Evolutionary conservation across 2,888 invertebrate genomes (phyloP).

Genomic region (Torymus aiolomorphi): DNA sequence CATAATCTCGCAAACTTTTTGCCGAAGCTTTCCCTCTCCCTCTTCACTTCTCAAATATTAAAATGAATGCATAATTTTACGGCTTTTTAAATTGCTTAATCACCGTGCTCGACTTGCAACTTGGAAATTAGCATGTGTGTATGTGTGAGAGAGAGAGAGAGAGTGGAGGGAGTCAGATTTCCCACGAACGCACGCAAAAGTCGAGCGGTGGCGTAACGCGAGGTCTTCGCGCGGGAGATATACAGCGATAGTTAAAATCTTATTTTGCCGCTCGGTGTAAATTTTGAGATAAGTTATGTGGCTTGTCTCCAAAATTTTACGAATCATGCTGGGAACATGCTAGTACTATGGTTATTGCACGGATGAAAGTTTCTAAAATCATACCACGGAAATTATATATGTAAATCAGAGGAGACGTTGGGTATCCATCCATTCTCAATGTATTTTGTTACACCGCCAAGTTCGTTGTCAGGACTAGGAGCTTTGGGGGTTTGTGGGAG

Average conservation of each 20-base stretch:
- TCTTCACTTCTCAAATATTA: conserved; percentile 29
- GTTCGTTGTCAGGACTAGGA: no score
- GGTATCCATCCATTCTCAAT: no score
- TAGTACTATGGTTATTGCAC: no score
- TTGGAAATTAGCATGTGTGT: neutral
- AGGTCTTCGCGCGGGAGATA: neutral
- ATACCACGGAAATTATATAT: no score
- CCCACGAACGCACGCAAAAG: no score
- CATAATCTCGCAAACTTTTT: conserved; percentile 17
- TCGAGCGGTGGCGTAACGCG: no score
- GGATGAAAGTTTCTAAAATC: no score
- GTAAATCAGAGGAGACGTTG: no score
- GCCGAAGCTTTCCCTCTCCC: neutral
- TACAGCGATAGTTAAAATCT: neutral
- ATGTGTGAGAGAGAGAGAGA: no score
- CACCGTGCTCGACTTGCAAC: neutral
- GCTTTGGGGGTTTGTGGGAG: no score
- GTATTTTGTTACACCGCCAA: no score
- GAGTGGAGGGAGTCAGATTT: no score
- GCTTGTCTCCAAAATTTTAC: neutral
- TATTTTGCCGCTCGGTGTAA: neutral
- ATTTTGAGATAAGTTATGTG: neutral
- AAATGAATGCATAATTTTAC: conserved; percentile 24
- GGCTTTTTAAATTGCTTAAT: conserved; percentile 30
- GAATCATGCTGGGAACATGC: neutral